Conservation (phyloP, 2,888 invertebrate genomes). For the Allophyes oxyacanthae region DNA sequence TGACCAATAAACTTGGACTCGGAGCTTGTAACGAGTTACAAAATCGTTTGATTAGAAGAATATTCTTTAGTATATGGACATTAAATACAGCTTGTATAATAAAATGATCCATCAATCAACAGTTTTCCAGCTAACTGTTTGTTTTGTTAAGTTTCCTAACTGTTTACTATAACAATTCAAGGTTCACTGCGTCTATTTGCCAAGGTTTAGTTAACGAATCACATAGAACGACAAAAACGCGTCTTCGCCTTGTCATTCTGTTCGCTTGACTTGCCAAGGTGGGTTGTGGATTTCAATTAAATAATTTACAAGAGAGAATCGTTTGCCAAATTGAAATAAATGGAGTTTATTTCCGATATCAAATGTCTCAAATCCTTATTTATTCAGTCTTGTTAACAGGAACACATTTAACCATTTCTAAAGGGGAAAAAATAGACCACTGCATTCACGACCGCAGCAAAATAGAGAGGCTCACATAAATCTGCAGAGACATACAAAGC, state of each 20-base stretch:
- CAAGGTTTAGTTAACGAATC: slow-evolving; percentile 73
- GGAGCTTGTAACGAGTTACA: slow-evolving; percentile 43
- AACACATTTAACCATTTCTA: slow-evolving; percentile 68
- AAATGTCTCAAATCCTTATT: slow-evolving; percentile 60
- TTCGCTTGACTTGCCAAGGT: slow-evolving; percentile 64
- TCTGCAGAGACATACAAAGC: slow-evolving; percentile 76
- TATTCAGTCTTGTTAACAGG: slow-evolving; percentile 62
- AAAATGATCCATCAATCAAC: slow-evolving; percentile 17
- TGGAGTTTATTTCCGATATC: slow-evolving; percentile 52
- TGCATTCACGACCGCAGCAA: slow-evolving; percentile 73
- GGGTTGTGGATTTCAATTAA: slow-evolving; percentile 45
- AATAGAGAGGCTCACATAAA: slow-evolving; percentile 78
- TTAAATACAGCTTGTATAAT: slow-evolving; percentile 24
- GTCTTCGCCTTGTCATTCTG: slow-evolving; percentile 59
- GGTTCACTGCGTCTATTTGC: slow-evolving; percentile 71
- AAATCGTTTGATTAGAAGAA: slow-evolving; percentile 40
- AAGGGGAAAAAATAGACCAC: slow-evolving; percentile 68
- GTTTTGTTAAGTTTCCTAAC: slow-evolving; percentile 71
- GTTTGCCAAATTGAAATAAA: slow-evolving; percentile 33
- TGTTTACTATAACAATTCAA: slow-evolving; percentile 71
- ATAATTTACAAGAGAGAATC: slow-evolving; percentile 34
- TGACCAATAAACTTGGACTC: slow-evolving; percentile 66
- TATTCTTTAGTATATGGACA: slow-evolving; percentile 10
- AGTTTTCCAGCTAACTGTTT: slow-evolving; percentile 46
- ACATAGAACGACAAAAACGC: slow-evolving; percentile 66